Base-by-base conservation (phyloP, 2,797 vertebrate species). In the Alauda arvensis region DNA sequence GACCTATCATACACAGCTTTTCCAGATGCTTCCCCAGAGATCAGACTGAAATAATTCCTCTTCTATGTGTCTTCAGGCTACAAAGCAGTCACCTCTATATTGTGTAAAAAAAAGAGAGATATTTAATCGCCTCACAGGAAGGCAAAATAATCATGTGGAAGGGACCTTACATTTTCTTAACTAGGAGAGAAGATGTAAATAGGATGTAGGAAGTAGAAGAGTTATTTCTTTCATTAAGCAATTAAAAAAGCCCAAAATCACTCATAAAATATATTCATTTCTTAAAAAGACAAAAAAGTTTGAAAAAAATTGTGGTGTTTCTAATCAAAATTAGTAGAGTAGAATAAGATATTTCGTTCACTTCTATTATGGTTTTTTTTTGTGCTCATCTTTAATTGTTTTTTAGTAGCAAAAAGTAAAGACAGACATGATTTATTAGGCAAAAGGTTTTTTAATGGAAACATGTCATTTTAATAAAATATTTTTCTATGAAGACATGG, bases 301-400 rank as follows among this genome's bases (percentile, higher is more conserved):
- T 63, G 4, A 75, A 87, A 39, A 3, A 7, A 8, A 5, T 56
- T 67, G 15, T n/a, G 28, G 0, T 48, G 89, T 62, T n/a, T 60
- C 6, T 45, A 34, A 61, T 51, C 57, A 55, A 10, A 55, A 85
- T 31, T 10, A 37, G 37, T 37, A 37, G 14, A 68, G 10, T 37
- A 66, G 42, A 72, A n/a, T 7, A 65, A 61, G 4, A 15, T 40
- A 51, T 26, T 80, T 55, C 0, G 0, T 56, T 77, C 1, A 5
- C 23, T 70, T 61, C 12, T 63, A 7, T 8, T 33, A 8, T 10
- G 0, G 3, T 1, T 10, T 4, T 69, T 59, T 34, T 56, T 23
- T 15, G 37, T 34, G 3, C 12, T 81, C 7, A 16, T 42, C 23
- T 39, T 78, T 66, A 59, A 51, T 37, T 75, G 1, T 18, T 69